Base-by-base conservation (phyloP, 1,140 invertebrate species). In the Formica exsecta region DNA sequence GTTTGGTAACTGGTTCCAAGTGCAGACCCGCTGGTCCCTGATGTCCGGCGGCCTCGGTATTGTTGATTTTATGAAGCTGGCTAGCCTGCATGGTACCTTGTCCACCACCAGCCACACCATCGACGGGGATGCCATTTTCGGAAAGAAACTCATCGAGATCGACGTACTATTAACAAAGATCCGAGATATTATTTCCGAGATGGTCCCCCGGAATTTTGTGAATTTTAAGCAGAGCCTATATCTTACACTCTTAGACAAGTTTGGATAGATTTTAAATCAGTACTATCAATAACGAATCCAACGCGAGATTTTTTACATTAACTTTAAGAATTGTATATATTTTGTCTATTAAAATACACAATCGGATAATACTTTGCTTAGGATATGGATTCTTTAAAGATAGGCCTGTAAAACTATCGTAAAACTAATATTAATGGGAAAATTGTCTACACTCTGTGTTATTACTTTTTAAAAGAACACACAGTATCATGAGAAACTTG, bases 101-200 rank as follows among this genome's bases (percentile, higher is more conserved):
- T 73, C 95, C 95, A 89, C 96, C 96, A 71, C 96, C 96, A 85
- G 96, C 95, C 85, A 97, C 96, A 16, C 96, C 97, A 93, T 98
- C 97, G 92, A 97, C 97, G 80, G 97, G 97, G 95, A 98, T 98
- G 87, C 98, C 98, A 95, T 98, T 99, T 95, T 99, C 98, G 88
- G 97, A 98, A 89, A 99, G 96, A 95, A 99, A 99, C 95, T 99
- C 98, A 95, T 99, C 98, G 95, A 99, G 96, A 95, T 99, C 98
- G 96, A 99, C 98, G 95, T 99, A 99, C 97, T 98, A 96, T 22
- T 92, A 97, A 81, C 75, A 81, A 8, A 75, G 13, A 61, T 61
- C 41, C 48, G 57, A 54, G 25, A 41, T 61, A 64, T 74, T 22
- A 83, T 74, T 83, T 61, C n/a, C 79, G 36, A 68, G 32, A 51